Conservation (phyloP, 2,888 invertebrate species). For the Strigamia maritima region DNA sequence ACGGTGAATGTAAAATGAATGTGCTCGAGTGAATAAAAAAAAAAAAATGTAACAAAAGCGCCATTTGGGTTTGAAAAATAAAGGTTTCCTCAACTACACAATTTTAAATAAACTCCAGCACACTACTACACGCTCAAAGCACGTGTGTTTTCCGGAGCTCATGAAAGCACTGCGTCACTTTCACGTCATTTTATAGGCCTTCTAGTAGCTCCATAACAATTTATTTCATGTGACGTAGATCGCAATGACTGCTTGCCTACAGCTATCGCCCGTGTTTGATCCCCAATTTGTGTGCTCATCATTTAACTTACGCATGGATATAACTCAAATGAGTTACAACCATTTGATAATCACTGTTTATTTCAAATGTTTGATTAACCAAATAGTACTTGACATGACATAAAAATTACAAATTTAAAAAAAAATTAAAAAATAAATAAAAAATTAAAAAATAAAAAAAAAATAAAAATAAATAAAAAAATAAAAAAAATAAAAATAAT, state of each 20-base stretch:
- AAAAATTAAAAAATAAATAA: too few relatives aligned
- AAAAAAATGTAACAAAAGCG: background rate
- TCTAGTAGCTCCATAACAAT: slow-evolving; percentile 32
- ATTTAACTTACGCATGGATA: slow-evolving; percentile 1
- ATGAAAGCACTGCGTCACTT: slow-evolving; percentile 30
- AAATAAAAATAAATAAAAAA: too few relatives aligned
- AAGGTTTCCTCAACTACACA: slow-evolving; percentile 8
- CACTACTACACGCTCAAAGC: background rate
- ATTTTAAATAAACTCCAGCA: slow-evolving; percentile 2
- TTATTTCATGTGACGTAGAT: slow-evolving; percentile 30
- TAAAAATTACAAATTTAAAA: too few relatives aligned
- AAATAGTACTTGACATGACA: too few relatives aligned
- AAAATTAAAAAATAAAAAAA: too few relatives aligned
- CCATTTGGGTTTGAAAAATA: background rate
- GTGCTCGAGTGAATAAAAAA: background rate
- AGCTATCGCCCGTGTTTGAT: slow-evolving; percentile 31
- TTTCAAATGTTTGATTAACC: background rate
- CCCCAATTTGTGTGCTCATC: slow-evolving; percentile 30
- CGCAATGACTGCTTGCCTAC: slow-evolving; percentile 31
- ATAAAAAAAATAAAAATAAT: too few relatives aligned
- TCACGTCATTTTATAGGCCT: slow-evolving; percentile 34
- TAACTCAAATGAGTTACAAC: background rate
- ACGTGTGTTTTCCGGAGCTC: slow-evolving; percentile 24
- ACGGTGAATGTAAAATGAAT: background rate
- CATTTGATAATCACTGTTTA: background rate